Percentiles rank a stretch among this genome's conserved stretches.
These are phyloP conservation scores for Thamnaconus septentrionalis DNA, from an alignment of 2,113 vertebrate species.

Conservation along the genomic window DNA sequence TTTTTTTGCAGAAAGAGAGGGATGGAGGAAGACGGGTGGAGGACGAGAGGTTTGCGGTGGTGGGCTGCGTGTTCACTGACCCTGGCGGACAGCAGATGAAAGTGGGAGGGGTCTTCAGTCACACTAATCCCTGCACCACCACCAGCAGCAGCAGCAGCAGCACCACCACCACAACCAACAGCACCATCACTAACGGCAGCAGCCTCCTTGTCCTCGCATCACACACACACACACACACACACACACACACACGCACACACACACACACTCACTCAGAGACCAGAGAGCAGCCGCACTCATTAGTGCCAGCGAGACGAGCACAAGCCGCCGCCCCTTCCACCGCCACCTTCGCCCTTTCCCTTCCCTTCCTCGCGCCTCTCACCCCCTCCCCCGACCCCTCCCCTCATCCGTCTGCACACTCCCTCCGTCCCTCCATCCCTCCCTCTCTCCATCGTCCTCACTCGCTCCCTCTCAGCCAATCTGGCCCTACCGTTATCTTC, in stretches of 20 bases:
- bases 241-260: not conserved
- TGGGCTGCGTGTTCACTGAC: slow-evolving; percentile 54
- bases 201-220: no score
- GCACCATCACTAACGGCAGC: no score
- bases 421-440: no score
- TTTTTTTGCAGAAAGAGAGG: slow-evolving; percentile 38
- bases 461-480: no score
- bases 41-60: slow-evolving; percentile 1
- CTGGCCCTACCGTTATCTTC: not conserved
- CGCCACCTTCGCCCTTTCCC: no score
- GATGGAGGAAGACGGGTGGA: slow-evolving; percentile 22
- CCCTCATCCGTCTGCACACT: no score
- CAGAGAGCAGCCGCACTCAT: slow-evolving; percentile 67
- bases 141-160: not conserved
- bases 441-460: no score
- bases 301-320: slow-evolving; percentile 67
- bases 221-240: no score
- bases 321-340: slow-evolving; percentile 26
- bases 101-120: slow-evolving; percentile 61
- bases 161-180: no score
- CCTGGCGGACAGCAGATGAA: slow-evolving; percentile 65
- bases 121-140: slow-evolving; percentile 55
- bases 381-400: no score
- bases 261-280: slow-evolving; percentile 26
- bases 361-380: no score